Base-by-base conservation (phyloP, 2,888 invertebrate species). In the Chrysolina oricalcia region DNA sequence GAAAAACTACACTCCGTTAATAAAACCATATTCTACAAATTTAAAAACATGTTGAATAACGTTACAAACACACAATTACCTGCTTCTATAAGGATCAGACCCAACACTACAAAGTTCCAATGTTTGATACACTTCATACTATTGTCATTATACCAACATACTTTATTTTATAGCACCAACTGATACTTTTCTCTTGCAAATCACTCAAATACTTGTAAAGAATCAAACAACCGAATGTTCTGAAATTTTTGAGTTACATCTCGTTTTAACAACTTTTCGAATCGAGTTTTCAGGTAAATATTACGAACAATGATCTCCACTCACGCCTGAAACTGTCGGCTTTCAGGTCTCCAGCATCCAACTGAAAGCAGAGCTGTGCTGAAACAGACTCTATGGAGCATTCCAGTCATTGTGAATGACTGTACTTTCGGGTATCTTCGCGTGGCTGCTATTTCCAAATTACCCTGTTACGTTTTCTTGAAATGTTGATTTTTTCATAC, bases 341-440 rank as follows among this genome's bases (percentile, higher is more conserved):
- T 59, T 59, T 35, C 59, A 59, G 59, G n/a, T 27, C 27, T n/a
- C 35, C 59, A 59, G 59, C 59, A 59, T 59, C 59, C 59, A n/a
- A 59, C 59, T 59, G 27, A 59, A 59, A 59, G 6, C 53, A 23
- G 21, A 17, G 23, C 11, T 53, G 19, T 19, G 35, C 59, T 59
- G 59, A 27, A 59, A 59, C 27, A 9, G 11, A 59, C 8, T 59
- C 59, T 59, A 59, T 15, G n/a, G n/a, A n/a, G 9, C 13, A n/a
- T 59, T 59, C n/a, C 59, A 27, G 59, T 23, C 11, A 27, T 59
- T 17, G 59, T 13, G n/a, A 59, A 59, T 35, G 27, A 35, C 13
- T 10, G 8, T 15, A 35, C 27, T 27, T 59, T n/a, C 15, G 59
- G 17, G 8, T 8, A 35, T 35, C 35, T 35, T 35, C 35, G 35